Base-by-base conservation (phyloP, 1,140 invertebrate genomes). In the Agrypnia vestita region DNA sequence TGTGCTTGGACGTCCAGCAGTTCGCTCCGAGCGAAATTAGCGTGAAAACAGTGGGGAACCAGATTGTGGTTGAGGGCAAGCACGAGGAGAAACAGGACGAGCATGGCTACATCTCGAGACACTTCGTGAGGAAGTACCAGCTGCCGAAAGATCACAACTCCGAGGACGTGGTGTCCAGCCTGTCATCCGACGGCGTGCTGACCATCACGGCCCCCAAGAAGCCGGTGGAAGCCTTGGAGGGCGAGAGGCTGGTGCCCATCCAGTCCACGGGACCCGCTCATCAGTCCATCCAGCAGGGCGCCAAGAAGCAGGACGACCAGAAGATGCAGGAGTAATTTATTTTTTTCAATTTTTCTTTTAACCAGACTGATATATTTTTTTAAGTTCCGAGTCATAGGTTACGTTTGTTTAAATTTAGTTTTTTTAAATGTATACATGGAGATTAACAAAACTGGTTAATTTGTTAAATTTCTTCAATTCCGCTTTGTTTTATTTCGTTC, bases 21-120 rank as follows among this genome's bases (percentile, higher is more conserved):
- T 98, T 97, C 85, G 89, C 92, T 51, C 95, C 96, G 0, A 93
- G 95, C 59, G 96, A 97, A 85, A 93, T 98, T 12, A 91, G 91
- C 9, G 95, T 98, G 0, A 96, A 95, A 85, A 95, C 93, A 0
- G 91, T 93, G 3, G 94, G 96, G 62, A 93, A 93, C 61, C 90
- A 87, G 7, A 88, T 95, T 0, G 85, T 94, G 0, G 89, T 95
- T 0, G 92, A 94, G 82, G 94, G 92, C 1, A 95, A 94, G 84
- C 94, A 95, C 72, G 93, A 95, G 82, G 94, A 96, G 84, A 94
- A 94, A 71, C 87, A 92, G 71, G 94, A 95, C 74, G 91, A 94
- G 44, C 93, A 95, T 80, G 95, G 95, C 0, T 94, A 86, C 82
- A 92, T 95, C 15, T 92, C 94, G 0, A 88, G 95, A 7, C 93